Percentiles rank a stretch among this genome's conserved stretches.
Evolutionary conservation across 2,888 invertebrate genomes (phyloP).

Genomic region (Nomada ruficornis): DNA sequence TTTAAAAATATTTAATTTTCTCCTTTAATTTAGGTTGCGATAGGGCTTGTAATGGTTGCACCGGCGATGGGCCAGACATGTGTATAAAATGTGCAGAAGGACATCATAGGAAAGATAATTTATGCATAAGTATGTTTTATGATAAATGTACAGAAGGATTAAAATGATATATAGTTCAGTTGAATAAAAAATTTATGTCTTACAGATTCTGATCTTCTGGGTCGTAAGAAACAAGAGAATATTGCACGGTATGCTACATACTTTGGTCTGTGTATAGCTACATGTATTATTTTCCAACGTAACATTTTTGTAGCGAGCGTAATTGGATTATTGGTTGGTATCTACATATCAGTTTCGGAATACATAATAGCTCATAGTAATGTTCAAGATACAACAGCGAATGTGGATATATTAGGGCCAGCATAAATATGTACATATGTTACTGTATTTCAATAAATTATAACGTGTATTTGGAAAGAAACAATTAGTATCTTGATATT

Average conservation of each 20-base stretch:
- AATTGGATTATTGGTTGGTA: conserved; percentile 91
- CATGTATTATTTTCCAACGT: conserved; percentile 93
- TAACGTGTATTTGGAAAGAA: not conserved
- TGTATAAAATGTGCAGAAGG: conserved; percentile 92
- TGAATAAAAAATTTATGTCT: conserved; percentile 24
- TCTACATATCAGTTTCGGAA: conserved; percentile 94
- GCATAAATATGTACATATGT: conserved; percentile 42
- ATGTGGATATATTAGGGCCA: conserved; percentile 75
- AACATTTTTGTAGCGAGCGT: conserved; percentile 91
- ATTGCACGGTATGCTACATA: conserved; percentile 93
- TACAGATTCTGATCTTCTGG: conserved; percentile 76
- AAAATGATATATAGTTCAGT: not conserved
- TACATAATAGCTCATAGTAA: conserved; percentile 86
- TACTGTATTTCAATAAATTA: conserved; percentile 6
- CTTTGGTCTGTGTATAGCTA: conserved; percentile 92
- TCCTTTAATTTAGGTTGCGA: conserved; percentile 88
- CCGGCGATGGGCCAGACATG: conserved; percentile 96
- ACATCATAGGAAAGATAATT: conserved; percentile 89
- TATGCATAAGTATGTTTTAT: conserved; percentile 89
- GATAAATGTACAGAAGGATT: not conserved
- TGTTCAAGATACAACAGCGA: conserved; percentile 77
- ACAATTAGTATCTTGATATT: too few relatives aligned
- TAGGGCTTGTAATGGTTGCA: conserved; percentile 92
- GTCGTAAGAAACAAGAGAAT: conserved; percentile 86
- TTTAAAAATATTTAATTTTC: conserved; percentile 4